Percentiles rank a stretch among this genome's conserved stretches.
Conservation (phyloP, 2,797 vertebrate species). For the Arrhamphus sclerolepis region DNA sequence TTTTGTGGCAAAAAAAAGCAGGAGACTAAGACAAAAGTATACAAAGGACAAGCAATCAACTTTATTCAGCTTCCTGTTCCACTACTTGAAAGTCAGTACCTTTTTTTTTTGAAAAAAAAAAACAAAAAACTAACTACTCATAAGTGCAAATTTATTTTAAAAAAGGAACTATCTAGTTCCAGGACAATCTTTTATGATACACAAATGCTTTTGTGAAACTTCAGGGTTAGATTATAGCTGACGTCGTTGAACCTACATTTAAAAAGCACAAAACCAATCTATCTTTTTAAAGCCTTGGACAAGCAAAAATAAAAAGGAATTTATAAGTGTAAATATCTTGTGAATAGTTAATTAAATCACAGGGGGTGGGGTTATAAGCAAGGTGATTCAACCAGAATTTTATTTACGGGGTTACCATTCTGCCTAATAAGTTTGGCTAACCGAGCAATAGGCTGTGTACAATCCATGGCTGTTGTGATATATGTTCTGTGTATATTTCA, state of each 20-base stretch:
- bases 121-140: constrained; percentile 43
- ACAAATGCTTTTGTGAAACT: constrained; percentile 68
- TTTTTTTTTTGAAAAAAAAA: constrained; percentile 25
- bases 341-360: constrained; percentile 61
- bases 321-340: constrained; percentile 74
- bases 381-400: constrained; percentile 40
- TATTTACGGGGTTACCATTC: constrained; percentile 41
- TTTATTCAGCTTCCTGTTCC: constrained; percentile 18
- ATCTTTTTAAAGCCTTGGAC: constrained; percentile 63
- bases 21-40: no score
- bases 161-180: constrained; percentile 69
- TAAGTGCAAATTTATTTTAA: constrained; percentile 50
- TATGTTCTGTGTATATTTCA: constrained; percentile 56
- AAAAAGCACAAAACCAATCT: constrained; percentile 69
- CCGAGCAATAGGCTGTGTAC: constrained; percentile 76
- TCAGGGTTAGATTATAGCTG: constrained; percentile 71
- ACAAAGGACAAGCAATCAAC: constrained; percentile 21
- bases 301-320: constrained; percentile 39
- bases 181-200: constrained; percentile 74
- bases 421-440: constrained; percentile 33
- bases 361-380: constrained; percentile 9
- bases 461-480: constrained; percentile 67
- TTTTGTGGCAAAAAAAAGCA: no score
- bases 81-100: constrained; percentile 20
- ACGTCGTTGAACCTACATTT: constrained; percentile 49